Base-by-base conservation (phyloP, 2,888 invertebrate genomes). In the Eupithecia abbreviata region DNA sequence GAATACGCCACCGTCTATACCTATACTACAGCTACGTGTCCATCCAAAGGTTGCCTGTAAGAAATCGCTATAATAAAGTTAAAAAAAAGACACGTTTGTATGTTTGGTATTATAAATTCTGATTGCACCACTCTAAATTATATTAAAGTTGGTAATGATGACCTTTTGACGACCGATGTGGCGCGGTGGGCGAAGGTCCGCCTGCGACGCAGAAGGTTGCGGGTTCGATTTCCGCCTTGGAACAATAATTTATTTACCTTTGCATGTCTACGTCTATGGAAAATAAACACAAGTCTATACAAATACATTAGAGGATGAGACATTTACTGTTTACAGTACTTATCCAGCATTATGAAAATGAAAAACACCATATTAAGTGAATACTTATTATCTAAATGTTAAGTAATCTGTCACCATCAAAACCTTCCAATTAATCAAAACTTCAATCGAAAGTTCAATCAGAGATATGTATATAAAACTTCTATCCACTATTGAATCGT, bases 401-500 rank as follows among this genome's bases (percentile, higher is more conserved):
- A 30, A 30, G 10, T 62, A 62, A 62, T 62, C 62, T 12, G 18
- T 30, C 62, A 10, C 18, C 4, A 30, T 62, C 30, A 62, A 12
- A 51, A 30, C 4, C 30, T 12, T 62, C 30, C 10, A 62, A 62
- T 62, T 12, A 18, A 30, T 18, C 30, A 10, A 62, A 12, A 51
- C 4, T 51, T 51, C 51, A 51, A 15, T 51, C 51, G 13, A 12
- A 65, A 68, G 18, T 51, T n/a, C 51, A 15, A 51, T n/a, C 51
- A 0, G 15, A 51, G 45, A 30, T 7, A n/a, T n/a, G n/a, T n/a
- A 45, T 45, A 45, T 7, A 45, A 45, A 45, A 15, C 15, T 67
- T 67, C 10, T 68, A 66, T n/a, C 67, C 67, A 68, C 7, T 71
- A 71, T 66, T 15, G 18, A 71, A 75, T 66, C 43, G 55, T 65